Evolutionary conservation across 92 coral and sea anemone genomes (phyloP).

Genomic region (Chrysogorgia sp.): DNA sequence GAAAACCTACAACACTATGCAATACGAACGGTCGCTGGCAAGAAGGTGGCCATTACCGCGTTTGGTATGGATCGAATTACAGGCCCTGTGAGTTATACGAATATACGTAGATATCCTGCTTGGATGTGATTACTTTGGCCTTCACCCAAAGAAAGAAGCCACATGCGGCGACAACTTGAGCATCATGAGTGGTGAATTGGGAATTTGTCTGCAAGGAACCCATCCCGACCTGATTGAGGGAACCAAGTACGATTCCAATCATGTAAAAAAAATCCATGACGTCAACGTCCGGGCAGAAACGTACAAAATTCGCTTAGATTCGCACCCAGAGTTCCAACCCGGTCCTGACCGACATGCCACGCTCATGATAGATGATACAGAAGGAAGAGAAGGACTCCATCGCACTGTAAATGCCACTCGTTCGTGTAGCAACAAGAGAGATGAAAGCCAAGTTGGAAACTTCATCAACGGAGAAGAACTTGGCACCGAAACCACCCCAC

Average conservation of each 20-base stretch:
- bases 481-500: conserved; percentile 61
- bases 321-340: conserved; percentile 61
- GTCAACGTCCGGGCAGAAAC: conserved; percentile 44
- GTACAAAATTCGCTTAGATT: conserved; percentile 32
- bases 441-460: conserved; percentile 35
- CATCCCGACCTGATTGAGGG: conserved; percentile 51
- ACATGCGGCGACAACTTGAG: conserved; percentile 64
- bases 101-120: conserved; percentile 49
- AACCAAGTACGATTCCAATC: conserved; percentile 62
- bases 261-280: conserved; percentile 62
- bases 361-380: background rate
- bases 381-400: background rate
- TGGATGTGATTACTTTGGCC: too few relatives aligned
- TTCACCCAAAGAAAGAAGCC: conserved; percentile 65
- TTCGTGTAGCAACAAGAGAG: conserved; percentile 10
- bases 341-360: background rate
- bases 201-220: conserved; percentile 70
- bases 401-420: conserved; percentile 1
- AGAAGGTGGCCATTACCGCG: conserved; percentile 56
- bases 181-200: conserved; percentile 71
- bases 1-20: conserved; percentile 61
- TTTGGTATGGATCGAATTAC: conserved; percentile 66
- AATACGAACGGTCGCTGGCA: conserved; percentile 55
- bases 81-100: conserved; percentile 58
- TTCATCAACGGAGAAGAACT: conserved; percentile 68